Base-by-base conservation (phyloP, 2,113 vertebrate species). In the Danionella cerebrum region DNA sequence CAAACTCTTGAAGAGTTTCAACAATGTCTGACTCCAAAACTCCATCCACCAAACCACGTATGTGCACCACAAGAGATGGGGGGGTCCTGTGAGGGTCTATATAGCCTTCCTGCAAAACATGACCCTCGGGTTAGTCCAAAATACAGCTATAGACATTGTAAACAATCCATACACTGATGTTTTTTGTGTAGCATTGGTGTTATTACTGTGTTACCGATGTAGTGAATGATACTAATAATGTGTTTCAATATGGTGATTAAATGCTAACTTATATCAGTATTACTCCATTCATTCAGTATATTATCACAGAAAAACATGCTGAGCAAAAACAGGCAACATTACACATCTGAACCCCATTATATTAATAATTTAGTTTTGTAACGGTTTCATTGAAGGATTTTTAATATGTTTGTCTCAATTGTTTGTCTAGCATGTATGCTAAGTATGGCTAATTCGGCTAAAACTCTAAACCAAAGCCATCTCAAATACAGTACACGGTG, bases 1-100 rank as follows among this genome's bases (percentile, higher is more conserved):
- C 95, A 70, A 96, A 98, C 77, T 98, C 94, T 76, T 97, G 94
- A 69, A 98, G 84, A 9, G 94, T 91, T 76, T 96, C 94, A 79
- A 94, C 93, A 9, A 98, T 87, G 48, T 98, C 95, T 0, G 94
- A 89, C 78, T 98, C 95, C 76, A 95, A 89, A 3, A 96, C 90
- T 0, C 93, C 92, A 0, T 98, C 95, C 16, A 94, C 91, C 73
- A 98, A 83, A 35, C 95, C 95, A 55, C 95, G 80, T 73, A 98
- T 92, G 70, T 98, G 95, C 6, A 97, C 93, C 76, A 98, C 95
- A 1, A 92, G 88, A 38, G 95, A 98, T 7, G 95, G 94, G 0
- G 93, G 89, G 0, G 95, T 92, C 82, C 96, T 98, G 69, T 95
- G 94, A 1, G 94, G 95, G 65, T 97, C 94, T 7, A 94, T 91